Base-by-base conservation (phyloP, 64 coral and sea anemone genomes). In the Stichodactyla helianthus region DNA sequence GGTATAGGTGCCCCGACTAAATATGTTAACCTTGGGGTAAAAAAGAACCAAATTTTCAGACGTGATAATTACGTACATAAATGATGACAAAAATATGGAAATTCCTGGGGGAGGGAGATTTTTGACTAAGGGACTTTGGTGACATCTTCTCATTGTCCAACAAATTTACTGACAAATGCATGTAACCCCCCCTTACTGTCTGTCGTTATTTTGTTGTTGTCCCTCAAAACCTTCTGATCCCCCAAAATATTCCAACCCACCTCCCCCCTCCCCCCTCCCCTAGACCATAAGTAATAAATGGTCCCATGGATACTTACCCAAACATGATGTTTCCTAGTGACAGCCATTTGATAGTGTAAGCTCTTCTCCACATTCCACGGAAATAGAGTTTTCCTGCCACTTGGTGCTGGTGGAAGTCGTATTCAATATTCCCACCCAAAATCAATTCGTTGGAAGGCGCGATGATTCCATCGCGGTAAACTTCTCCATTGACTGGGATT, bases 281-380 rank as follows among this genome's bases (percentile, higher is more conserved):
- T 44, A 44, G 35, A 3, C 35, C 35, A 44, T 44, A 3, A 44
- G 4, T 44, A 44, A 44, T 22, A n/a, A 22, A 6, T 65, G 35
- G 35, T 44, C 35, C 35, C 35, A 44, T 44, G 35, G 35, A 3
- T 22, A 87, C 91, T 62, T 86, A 97, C 94, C 94, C 94, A 16
- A 97, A 67, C 71, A 80, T 82, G 22, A 97, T 97, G 18, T 97
- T 97, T 31, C 94, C 94, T 0, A 97, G 77, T 17, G 91, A 92
- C 53, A 97, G 81, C 59, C 91, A 97, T 19, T 87, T 87, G 54
- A 97, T 97, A 28, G 82, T 87, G 51, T 61, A 97, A 16, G 91
- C 94, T 52, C 83, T 93, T 52, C 91, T 78, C 94, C 94, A 97
- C 88, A 97, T 97, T 77, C 94, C 94, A 10, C 94, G 91, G 89